These are phyloP conservation scores for Scaptomyza caliginosa DNA, from an alignment of 2,888 invertebrate genomes.

Conservation along the genomic window DNA sequence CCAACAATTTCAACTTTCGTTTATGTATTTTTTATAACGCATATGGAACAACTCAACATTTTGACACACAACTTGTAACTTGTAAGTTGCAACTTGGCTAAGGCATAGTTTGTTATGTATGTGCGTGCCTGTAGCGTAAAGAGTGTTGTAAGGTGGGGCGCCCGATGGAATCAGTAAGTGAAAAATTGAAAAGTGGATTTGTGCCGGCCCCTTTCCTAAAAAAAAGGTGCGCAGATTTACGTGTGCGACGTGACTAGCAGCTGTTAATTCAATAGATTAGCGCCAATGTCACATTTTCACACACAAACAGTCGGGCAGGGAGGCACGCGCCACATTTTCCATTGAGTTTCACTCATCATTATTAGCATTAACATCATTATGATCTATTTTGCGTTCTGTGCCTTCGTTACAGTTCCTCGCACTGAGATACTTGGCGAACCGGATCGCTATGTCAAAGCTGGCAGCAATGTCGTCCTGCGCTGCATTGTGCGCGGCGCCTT, in stretches of 20 bases:
- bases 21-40: conserved; percentile 53
- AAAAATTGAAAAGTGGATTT: conserved; percentile 79
- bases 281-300: conserved; percentile 71
- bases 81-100: conserved; percentile 39
- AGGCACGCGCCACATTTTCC: conserved; percentile 31
- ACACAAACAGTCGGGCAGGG: background rate
- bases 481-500: conserved; percentile 96
- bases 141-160: background rate
- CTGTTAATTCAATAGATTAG: conserved; percentile 80
- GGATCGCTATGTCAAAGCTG: conserved; percentile 95
- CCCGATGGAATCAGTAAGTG: conserved; percentile 65
- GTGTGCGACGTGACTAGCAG: conserved; percentile 75
- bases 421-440: conserved; percentile 95
- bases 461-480: conserved; percentile 93
- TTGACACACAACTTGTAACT: conserved; percentile 65
- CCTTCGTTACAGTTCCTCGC: conserved; percentile 90
- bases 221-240: conserved; percentile 70
- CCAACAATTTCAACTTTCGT: conserved; percentile 55
- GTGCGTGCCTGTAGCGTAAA: conserved; percentile 50
- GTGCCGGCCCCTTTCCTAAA: conserved; percentile 2
- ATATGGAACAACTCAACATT: conserved; percentile 39
- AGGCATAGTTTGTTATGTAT: conserved; percentile 71
- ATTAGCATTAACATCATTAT: background rate
- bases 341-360: conserved; percentile 13
- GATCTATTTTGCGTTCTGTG: conserved; percentile 2